Conservation (phyloP, 2,888 invertebrate species). For the Patella ulyssiponensis region DNA sequence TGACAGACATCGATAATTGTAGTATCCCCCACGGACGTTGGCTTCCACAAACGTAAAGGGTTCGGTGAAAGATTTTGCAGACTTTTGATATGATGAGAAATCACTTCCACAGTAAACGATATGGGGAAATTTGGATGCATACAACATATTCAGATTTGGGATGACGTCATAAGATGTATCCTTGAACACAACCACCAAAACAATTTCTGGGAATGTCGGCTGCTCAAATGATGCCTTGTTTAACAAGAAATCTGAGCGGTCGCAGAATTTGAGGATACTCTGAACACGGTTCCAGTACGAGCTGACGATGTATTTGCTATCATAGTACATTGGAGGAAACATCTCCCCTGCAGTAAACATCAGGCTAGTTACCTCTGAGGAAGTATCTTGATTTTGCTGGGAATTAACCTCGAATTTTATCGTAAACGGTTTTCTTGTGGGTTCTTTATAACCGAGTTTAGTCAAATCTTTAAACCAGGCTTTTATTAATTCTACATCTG, state of each 20-base stretch:
- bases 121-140: slow-evolving; percentile 19
- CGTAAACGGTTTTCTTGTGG: not conserved
- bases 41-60: slow-evolving; percentile 3
- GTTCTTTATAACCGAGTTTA: slow-evolving; percentile 19
- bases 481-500: not conserved
- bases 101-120: slow-evolving; percentile 23
- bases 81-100: not conserved
- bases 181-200: slow-evolving; percentile 22
- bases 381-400: slow-evolving; percentile 10
- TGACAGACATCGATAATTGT: not conserved
- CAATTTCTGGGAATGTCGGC: slow-evolving; percentile 12
- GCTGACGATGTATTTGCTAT: not conserved
- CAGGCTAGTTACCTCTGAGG: slow-evolving; percentile 31
- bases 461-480: slow-evolving; percentile 18
- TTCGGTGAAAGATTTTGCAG: not conserved
- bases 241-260: not conserved
- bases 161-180: slow-evolving; percentile 13
- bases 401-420: not conserved
- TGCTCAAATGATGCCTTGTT: not conserved
- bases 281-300: not conserved
- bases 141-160: slow-evolving; percentile 1
- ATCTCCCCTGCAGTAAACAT: slow-evolving; percentile 12
- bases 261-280: not conserved
- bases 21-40: not conserved
- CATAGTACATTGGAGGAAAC: slow-evolving; percentile 9